Evolutionary conservation across 1,140 invertebrate species (phyloP).

Genomic region (Drosophila pachea): DNA sequence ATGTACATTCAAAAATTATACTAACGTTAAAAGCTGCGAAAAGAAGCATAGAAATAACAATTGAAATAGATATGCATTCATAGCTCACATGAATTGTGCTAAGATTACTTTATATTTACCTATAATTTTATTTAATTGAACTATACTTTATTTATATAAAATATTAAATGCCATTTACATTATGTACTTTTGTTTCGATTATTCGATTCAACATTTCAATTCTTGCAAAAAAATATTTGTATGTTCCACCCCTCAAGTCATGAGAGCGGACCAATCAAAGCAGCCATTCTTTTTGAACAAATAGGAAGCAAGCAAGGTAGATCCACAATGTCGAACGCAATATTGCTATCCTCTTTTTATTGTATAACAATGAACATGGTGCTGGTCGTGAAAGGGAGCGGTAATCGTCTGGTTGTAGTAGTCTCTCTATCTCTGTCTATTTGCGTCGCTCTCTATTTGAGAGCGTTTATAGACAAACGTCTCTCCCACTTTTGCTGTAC

Average conservation of each 20-base stretch:
- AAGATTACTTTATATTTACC: no score
- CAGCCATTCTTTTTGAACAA: constrained; percentile 15
- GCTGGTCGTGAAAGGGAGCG: not conserved
- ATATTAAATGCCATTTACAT: no score
- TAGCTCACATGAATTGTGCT: no score
- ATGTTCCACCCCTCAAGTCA: constrained; percentile 16
- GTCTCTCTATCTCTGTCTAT: not conserved
- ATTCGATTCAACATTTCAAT: constrained; percentile 6
- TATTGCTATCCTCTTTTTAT: constrained; percentile 25
- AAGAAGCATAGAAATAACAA: no score
- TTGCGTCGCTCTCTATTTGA: not conserved
- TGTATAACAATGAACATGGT: not conserved
- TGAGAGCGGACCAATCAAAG: constrained; percentile 28
- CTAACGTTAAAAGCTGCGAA: no score
- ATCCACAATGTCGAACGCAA: constrained; percentile 15
- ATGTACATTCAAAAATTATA: no score
- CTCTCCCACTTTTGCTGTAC: constrained; percentile 20
- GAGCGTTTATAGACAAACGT: not conserved
- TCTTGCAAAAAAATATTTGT: constrained; percentile 7
- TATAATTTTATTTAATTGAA: no score
- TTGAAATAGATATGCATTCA: no score
- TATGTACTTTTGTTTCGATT: no score
- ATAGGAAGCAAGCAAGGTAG: constrained; percentile 24
- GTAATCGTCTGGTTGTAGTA: constrained; percentile 3
- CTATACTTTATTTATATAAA: no score